Base-by-base conservation (phyloP, 2,888 invertebrate genomes). In the Melinaea marsaeus region DNA sequence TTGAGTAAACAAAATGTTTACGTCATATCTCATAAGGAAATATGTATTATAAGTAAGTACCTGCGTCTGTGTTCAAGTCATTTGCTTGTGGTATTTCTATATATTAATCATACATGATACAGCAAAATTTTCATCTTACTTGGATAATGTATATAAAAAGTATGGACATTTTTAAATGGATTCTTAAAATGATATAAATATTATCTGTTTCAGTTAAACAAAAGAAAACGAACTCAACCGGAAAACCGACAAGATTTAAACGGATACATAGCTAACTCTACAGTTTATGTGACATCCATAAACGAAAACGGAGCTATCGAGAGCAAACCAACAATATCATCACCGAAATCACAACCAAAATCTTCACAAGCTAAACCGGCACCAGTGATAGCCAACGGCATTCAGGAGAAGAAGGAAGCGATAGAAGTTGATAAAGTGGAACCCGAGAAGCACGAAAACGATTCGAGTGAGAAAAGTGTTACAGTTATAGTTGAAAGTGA, bases 251-350 rank as follows among this genome's bases (percentile, higher is more conserved):
- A 86, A 72, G 95, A 95, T 74, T 89, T 95, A 70, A 96, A 95
- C 92, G 96, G 95, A 66, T 94, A 96, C 80, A 95, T 95, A 77
- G 95, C 95, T 80, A 95, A 94, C 80, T 94, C 95, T 63, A 95
- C 95, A 63, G 95, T 96, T 72, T 96, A 96, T 92, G 95, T 96
- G 72, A 96, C 95, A 69, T 95, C 95, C 71, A 94, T 95, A 59
- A 88, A 88, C 83, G 90, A 91, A 73, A 88, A 91, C 84, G 87
- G 91, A 66, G 80, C 91, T 11, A 88, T 90, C 74, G 88, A 90
- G 68, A 85, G 81, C 70, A 88, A 90, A 67, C 90, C 91, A 1
- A 88, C 85, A 3, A 88, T 86, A 75, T 88, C 90, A 4, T 90
- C 90, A 6, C 89, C 91, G 0, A 90, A 90, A 75, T 81, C 87